Evolutionary conservation across 2,113 vertebrate genomes (phyloP), one percentile per base, ranked within the genome.

Genomic region (Rhynchopsitta pachyrhyncha): DNA sequence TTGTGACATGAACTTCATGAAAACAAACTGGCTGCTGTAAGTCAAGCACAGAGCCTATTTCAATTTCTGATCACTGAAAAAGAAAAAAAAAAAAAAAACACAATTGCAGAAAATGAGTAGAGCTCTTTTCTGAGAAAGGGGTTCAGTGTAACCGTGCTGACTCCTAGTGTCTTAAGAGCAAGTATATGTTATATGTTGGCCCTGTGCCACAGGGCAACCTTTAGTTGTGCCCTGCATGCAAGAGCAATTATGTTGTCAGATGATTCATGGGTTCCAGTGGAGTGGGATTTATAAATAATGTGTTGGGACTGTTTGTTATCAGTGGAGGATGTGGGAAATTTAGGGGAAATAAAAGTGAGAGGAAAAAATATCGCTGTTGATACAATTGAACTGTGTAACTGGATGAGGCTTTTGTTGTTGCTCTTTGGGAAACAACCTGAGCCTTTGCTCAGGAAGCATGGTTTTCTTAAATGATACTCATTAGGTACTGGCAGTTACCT

Each of bases 401-500:
- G 88, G 63, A 90, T 93, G n/a, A 10, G 22, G 66, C 68, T 89
- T 92, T 95, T 95, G 73, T 89, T 90, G 84, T 76, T 88, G 52
- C 46, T 88, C 35, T 90, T 83, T 44, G 88, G 76, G 77, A 77
- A 88, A 39, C 33, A 91, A 66, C 62, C 67, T 49, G 39, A 92
- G 41, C 31, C 63, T 87, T 27, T 78, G 63, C 87, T 94, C 84
- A 91, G 71, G 83, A 96, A 95, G 46, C 76, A 46, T 53, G 47
- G 13, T 25, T 71, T 85, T 75, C 81, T 87, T 78, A 63, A 86
- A 27, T 59, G 18, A 17, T 70, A 64, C 83, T 74, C 18, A 23
- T 50, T 42, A 75, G 29, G 37, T 69, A 44, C n/a, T 39, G 37
- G 62, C 93, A 69, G 77, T 95, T 95, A 77, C 93, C 79, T 84